Conservation (phyloP, 2,888 invertebrate genomes). For the Nomada lathburiana region DNA sequence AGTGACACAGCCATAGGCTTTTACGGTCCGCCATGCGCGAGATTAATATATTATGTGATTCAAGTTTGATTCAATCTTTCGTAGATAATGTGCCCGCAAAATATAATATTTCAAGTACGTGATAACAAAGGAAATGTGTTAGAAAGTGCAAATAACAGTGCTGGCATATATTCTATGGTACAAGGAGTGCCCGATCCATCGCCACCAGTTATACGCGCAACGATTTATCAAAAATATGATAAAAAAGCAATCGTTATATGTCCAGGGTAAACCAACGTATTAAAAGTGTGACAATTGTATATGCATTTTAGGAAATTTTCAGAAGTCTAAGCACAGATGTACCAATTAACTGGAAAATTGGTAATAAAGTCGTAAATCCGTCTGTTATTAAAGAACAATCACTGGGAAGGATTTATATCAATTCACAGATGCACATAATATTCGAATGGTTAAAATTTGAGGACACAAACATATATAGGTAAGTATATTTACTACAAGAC, state of each 20-base stretch:
- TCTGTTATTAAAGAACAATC: conserved; percentile 85
- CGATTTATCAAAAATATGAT: conserved; percentile 83
- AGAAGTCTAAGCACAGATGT: conserved; percentile 86
- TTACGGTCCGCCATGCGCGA: no score
- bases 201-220: conserved; percentile 83
- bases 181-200: conserved; percentile 85
- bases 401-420: conserved; percentile 86
- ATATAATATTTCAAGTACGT: conserved; percentile 85
- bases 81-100: conserved; percentile 84
- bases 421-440: conserved; percentile 86
- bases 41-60: no score
- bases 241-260: conserved; percentile 83
- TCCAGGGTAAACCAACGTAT: conserved; percentile 84
- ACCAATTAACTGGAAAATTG: conserved; percentile 87
- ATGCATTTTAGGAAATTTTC: conserved; percentile 26
- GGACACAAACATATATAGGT: conserved; percentile 88
- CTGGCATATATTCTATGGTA: conserved; percentile 86
- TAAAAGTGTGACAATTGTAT: conserved; percentile 6
- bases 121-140: conserved; percentile 86
- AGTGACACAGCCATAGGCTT: no score
- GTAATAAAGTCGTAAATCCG: conserved; percentile 85
- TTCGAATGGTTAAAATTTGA: conserved; percentile 85
- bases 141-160: conserved; percentile 87
- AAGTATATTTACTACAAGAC: conserved; percentile 28
- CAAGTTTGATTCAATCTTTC: conserved; percentile 26